Percentiles rank a stretch among this genome's conserved stretches.
These are phyloP conservation scores for Minunthozetes semirufus DNA, from an alignment of 2,888 invertebrate species.

Conservation along the genomic window DNA sequence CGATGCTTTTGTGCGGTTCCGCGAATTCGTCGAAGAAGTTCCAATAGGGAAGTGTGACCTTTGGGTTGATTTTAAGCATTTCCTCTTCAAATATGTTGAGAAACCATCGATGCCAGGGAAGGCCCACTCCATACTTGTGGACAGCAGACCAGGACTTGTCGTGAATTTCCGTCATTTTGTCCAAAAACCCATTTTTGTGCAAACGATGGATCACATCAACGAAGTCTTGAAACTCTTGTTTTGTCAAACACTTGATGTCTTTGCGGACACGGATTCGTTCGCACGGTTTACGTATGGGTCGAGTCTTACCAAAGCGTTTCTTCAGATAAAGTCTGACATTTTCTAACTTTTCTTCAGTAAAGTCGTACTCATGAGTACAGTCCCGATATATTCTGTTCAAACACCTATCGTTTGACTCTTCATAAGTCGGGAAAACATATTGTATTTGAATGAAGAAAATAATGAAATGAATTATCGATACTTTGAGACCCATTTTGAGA, in stretches of 20 bases:
- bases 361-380: neutral
- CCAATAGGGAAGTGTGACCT: neutral
- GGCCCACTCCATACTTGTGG: neutral
- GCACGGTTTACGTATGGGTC: neutral
- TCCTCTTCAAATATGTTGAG: neutral
- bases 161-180: neutral
- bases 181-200: neutral
- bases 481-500: too few species aligned
- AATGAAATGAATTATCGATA: too few species aligned
- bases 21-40: neutral
- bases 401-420: neutral
- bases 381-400: neutral
- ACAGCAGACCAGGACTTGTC: neutral
- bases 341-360: neutral
- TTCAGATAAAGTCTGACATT: neutral
- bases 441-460: too few species aligned
- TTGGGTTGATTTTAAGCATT: neutral
- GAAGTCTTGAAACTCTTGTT: neutral
- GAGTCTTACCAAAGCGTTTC: neutral
- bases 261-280: neutral
- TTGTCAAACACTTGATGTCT: neutral
- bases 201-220: neutral
- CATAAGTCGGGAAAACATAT: neutral
- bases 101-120: constrained; percentile 5
- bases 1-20: neutral